phyloP scores from a whole-genome alignment of 2,113 vertebrate species.

The Hippocampus mohnikei region DNA sequence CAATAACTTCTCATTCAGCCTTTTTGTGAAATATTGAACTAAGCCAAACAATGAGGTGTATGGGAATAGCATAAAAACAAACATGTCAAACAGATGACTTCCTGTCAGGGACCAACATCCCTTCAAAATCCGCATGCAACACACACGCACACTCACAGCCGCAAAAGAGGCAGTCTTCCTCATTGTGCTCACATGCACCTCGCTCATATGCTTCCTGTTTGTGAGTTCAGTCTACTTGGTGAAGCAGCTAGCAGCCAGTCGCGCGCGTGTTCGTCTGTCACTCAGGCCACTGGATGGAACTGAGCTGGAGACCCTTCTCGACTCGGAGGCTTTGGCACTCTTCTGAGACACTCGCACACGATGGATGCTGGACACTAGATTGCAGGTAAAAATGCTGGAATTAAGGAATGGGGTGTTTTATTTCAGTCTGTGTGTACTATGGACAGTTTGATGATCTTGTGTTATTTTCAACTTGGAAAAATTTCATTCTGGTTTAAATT shows the following conservation, averaged over 20 bases:
- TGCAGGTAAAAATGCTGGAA: slow-evolving; percentile 47
- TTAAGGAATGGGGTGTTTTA: not conserved
- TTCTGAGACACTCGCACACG: not conserved
- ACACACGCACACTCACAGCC: slow-evolving; percentile 15
- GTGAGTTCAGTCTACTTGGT: slow-evolving; percentile 12
- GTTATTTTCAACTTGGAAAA: not conserved
- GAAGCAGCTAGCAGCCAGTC: not conserved
- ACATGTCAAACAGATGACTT: slow-evolving; percentile 53
- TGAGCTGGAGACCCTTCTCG: slow-evolving; percentile 27
- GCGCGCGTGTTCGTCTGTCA: slow-evolving; percentile 20
- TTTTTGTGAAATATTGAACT: slow-evolving; percentile 25
- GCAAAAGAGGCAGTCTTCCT: slow-evolving; percentile 42
- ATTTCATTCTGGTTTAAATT: not conserved
- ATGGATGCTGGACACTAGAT: slow-evolving; percentile 50
- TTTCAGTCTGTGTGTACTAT: not conserved
- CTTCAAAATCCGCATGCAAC: slow-evolving; percentile 40
- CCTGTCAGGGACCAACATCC: slow-evolving; percentile 51
- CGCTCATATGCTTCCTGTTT: slow-evolving; percentile 69
- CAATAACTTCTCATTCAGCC: not conserved
- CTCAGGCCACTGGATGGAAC: slow-evolving; percentile 50
- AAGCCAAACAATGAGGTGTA: slow-evolving; percentile 36
- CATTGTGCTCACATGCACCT: slow-evolving; percentile 57
- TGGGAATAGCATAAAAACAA: slow-evolving; percentile 47
- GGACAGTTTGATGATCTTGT: not conserved
- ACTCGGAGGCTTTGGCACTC: slow-evolving; percentile 19